Percentiles rank a stretch among this genome's conserved stretches.
Conservation (phyloP, 2,113 vertebrate species). For the Cygnus buccinator region DNA sequence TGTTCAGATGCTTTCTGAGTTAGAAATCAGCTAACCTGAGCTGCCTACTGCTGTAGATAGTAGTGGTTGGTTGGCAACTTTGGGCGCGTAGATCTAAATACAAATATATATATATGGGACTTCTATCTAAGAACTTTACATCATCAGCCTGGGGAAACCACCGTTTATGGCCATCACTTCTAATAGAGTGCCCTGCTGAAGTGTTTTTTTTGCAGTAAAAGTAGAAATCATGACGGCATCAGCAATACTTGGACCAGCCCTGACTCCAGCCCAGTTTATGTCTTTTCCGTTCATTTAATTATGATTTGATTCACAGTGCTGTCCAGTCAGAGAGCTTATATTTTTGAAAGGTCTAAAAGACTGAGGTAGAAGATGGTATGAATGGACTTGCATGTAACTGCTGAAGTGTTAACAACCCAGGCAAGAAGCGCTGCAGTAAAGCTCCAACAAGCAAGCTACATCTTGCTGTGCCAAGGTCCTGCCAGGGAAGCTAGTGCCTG, state of each 20-base stretch:
- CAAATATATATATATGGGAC: neutral
- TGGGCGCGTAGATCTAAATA: neutral
- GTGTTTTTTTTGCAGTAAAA: neutral
- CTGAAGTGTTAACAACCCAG: neutral
- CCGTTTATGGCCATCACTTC: neutral
- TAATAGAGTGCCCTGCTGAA: neutral
- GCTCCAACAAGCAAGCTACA: too few relatives aligned
- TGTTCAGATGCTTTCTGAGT: neutral
- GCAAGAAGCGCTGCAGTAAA: neutral
- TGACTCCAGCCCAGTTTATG: neutral
- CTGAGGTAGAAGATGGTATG: neutral
- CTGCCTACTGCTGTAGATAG: neutral
- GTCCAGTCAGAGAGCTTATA: neutral
- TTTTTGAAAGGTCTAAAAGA: neutral
- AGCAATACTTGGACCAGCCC: neutral
- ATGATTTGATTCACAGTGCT: neutral
- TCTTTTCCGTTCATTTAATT: neutral
- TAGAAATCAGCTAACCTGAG: neutral
- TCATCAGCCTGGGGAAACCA: neutral
- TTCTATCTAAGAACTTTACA: neutral
- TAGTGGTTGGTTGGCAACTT: neutral
- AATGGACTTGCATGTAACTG: neutral
- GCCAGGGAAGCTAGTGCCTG: neutral
- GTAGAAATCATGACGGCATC: neutral
- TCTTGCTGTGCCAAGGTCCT: neutral